phyloP scores from a whole-genome alignment of 2,113 vertebrate genomes.

The Larimichthys crocea region DNA sequence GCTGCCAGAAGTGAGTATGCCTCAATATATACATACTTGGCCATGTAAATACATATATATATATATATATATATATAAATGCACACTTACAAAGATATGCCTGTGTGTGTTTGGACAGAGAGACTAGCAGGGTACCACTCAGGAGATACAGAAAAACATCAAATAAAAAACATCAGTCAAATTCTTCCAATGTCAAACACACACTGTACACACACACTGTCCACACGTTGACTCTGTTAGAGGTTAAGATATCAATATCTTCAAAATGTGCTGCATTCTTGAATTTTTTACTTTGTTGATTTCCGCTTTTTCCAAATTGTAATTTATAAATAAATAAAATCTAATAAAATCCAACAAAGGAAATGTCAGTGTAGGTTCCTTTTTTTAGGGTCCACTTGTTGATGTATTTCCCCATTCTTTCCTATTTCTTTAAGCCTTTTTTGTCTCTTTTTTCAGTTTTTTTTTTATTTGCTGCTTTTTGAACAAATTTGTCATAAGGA shows the following conservation, averaged over 20 bases:
- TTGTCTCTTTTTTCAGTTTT: neutral
- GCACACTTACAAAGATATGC: neutral
- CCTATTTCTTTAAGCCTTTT: neutral
- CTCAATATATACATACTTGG: slow-evolving; percentile 13
- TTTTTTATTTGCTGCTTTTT: neutral
- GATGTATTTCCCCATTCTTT: neutral
- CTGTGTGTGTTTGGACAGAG: slow-evolving; percentile 6
- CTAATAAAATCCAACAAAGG: neutral
- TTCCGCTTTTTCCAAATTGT: neutral
- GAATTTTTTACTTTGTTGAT: neutral
- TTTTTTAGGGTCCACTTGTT: neutral
- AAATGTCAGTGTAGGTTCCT: neutral
- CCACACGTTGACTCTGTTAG: neutral
- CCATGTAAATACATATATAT: too few relatives aligned
- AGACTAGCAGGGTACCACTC: neutral
- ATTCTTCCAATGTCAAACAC: neutral
- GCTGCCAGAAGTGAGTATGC: slow-evolving; percentile 26
- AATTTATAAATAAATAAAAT: neutral
- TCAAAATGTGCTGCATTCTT: neutral
- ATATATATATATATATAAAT: neutral
- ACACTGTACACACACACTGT: neutral
- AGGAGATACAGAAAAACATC: neutral
- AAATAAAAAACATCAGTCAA: slow-evolving; percentile 21
- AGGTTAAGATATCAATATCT: neutral
- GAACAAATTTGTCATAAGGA: neutral